These are phyloP conservation scores for Ceyx cyanopectus DNA, from an alignment of 2,113 vertebrate species.

Conservation along the genomic window DNA sequence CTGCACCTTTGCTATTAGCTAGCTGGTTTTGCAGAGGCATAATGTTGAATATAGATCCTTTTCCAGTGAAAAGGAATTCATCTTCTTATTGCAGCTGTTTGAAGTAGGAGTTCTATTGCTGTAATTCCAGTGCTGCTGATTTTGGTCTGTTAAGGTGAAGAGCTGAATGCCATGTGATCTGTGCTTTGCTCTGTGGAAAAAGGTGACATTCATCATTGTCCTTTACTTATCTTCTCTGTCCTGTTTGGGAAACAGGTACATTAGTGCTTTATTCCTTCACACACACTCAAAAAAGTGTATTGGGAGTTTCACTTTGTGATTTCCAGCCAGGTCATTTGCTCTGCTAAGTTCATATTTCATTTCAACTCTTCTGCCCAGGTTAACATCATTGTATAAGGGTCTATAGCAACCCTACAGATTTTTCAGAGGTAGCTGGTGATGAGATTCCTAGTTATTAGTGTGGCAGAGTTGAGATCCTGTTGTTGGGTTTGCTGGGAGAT, in stretches of 20 bases:
- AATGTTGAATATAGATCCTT: neutral
- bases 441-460: neutral
- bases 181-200: neutral
- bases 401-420: neutral
- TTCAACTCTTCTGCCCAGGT: neutral
- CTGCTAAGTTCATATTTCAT: rapidly evolving
- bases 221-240: neutral
- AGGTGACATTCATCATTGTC: neutral
- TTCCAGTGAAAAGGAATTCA: neutral
- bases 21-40: neutral
- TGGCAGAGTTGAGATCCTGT: neutral
- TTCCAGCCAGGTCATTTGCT: neutral
- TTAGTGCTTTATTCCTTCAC: neutral
- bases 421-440: neutral
- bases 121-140: neutral
- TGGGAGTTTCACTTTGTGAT: neutral
- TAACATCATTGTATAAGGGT: neutral
- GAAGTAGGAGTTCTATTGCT: neutral
- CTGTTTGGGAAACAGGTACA: neutral
- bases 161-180: neutral
- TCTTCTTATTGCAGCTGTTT: neutral
- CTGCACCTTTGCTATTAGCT: neutral
- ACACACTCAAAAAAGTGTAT: neutral
- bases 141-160: rapidly evolving
- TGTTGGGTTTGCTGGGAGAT: neutral